These are phyloP conservation scores for Rotaria sp. DNA, from an alignment of 2,888 invertebrate genomes.

Conservation along the genomic window DNA sequence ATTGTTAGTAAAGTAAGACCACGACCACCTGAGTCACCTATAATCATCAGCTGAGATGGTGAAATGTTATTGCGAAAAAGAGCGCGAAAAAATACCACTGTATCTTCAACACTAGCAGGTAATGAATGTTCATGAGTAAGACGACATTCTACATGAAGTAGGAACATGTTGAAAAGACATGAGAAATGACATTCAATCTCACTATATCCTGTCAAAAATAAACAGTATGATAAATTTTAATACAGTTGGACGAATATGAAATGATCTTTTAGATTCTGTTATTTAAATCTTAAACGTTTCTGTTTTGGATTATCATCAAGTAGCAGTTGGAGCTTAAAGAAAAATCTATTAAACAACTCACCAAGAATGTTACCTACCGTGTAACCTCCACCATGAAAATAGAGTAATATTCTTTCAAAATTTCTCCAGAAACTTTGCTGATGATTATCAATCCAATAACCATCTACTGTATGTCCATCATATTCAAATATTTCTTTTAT, in stretches of 20 bases:
- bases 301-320: too few species aligned
- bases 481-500: neutral
- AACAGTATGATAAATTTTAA: too few species aligned
- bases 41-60: neutral
- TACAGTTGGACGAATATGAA: too few species aligned
- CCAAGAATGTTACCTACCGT: neutral
- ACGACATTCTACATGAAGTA: slow-evolving; percentile 25
- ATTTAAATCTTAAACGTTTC: too few species aligned
- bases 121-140: slow-evolving; percentile 1
- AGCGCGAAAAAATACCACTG: neutral
- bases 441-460: neutral
- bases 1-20: slow-evolving; percentile 1
- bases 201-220: neutral
- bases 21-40: slow-evolving; percentile 3
- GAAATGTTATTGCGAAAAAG: neutral
- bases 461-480: neutral
- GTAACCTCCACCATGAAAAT: slow-evolving; percentile 21
- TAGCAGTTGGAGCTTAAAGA: too few species aligned
- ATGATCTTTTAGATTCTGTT: too few species aligned
- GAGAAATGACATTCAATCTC: neutral
- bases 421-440: neutral
- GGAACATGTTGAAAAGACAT: neutral
- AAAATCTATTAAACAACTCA: too few species aligned
- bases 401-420: neutral
- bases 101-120: neutral